Evolutionary conservation across 2,888 invertebrate genomes (phyloP), one percentile per base, ranked within the genome.

Genomic region (Agonopterix alstromeriana): DNA sequence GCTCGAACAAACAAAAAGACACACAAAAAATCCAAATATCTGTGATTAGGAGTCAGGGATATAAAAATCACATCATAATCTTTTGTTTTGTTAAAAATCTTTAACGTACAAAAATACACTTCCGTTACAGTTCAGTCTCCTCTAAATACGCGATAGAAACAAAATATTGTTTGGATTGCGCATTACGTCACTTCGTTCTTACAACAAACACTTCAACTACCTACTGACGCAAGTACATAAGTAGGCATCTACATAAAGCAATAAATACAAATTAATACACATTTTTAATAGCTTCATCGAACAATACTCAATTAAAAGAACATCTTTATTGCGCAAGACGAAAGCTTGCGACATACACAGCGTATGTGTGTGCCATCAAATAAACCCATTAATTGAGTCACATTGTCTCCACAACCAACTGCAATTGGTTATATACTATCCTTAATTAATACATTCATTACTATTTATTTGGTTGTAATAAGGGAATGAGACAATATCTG

Each of bases 271-370:
- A 27, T 27, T 27, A 27, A 27, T 27, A 27, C 0, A 27, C 27
- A 27, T 27, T 27, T 12, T 43, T 48, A 48, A 48, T 43, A 38
- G 36, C 35, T 49, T 49, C 7, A 48, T 45, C 50, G 54, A 57
- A 65, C 67, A 67, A 65, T 67, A 56, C 55, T 10, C 48, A 63
- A 65, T 67, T 58, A 61, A 43, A n/a, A 38, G 49, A 42, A 27
- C 52, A 48, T 42, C 42, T 53, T 50, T 47, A 56, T 64, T 60
- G 53, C 57, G 60, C 56, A 64, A 57, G 61, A 50, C 54, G 53
- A 50, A 53, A 52, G 51, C 53, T 50, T 12, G 40, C 17, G 17
- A 17, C 17, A 17, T 14, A 14, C 14, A 14, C 14, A 41, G 10
- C 41, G 36, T 36, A 36, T 10, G 7, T 40, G 7, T 10, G 40